phyloP scores from a whole-genome alignment of 2,113 vertebrate genomes.

The Actinemys pallida region DNA sequence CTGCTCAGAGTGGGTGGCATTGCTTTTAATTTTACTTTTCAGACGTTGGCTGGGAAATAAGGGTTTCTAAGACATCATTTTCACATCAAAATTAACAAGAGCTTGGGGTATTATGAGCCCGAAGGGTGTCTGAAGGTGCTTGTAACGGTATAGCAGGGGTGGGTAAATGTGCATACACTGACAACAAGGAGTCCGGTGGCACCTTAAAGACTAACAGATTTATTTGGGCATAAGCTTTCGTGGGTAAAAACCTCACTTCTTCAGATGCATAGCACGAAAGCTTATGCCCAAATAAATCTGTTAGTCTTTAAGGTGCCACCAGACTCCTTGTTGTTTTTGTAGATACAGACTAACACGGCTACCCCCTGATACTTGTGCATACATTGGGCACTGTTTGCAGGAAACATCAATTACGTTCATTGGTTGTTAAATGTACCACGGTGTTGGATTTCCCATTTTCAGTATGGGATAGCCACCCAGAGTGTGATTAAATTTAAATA shows the following conservation, averaged over 20 bases:
- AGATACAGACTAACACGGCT: too few relatives aligned
- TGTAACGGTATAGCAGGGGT: neutral
- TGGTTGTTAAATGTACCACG: neutral
- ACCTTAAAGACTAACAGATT: too few relatives aligned
- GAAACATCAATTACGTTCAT: neutral
- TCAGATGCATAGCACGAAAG: too few relatives aligned
- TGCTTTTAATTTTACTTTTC: neutral
- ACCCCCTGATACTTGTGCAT: neutral
- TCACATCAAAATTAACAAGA: neutral
- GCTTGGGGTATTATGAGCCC: accelerated
- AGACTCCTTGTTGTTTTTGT: too few relatives aligned
- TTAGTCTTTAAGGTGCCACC: too few relatives aligned
- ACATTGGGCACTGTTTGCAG: neutral
- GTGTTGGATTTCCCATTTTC: neutral
- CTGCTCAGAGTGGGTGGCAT: neutral
- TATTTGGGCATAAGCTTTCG: too few relatives aligned
- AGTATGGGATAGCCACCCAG: neutral
- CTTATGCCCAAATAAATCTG: too few relatives aligned
- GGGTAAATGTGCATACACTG: neutral
- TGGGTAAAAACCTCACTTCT: too few relatives aligned
- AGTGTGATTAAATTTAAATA: neutral
- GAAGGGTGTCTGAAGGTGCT: neutral
- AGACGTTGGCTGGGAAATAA: neutral
- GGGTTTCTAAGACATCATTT: conserved; percentile 1
- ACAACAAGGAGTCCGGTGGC: too few relatives aligned